Percentiles rank a stretch among this genome's conserved stretches.
Evolutionary conservation across 2,888 invertebrate genomes (phyloP).

Genomic region (Drosophila anceps): DNA sequence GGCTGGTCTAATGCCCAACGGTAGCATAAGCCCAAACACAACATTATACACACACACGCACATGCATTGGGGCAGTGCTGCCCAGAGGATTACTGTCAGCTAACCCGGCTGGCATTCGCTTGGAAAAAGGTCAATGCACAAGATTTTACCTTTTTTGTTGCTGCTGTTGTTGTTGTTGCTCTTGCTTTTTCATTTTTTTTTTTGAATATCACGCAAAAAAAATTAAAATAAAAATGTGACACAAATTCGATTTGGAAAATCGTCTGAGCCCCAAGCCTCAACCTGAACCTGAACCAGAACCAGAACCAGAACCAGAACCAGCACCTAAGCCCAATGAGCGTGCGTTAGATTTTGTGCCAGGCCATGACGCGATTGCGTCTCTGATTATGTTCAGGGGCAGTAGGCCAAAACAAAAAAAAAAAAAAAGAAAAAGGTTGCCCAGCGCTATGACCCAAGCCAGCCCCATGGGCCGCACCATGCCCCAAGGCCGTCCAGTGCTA

Average conservation of each 20-base stretch:
- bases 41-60: neutral
- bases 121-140: constrained; percentile 74
- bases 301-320: neutral
- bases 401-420: constrained; percentile 47
- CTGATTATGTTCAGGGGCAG: constrained; percentile 56
- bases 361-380: constrained; percentile 49
- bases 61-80: neutral
- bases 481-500: constrained; percentile 8
- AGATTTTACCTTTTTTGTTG: constrained; percentile 44
- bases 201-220: constrained; percentile 23
- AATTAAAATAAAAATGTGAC: constrained; percentile 45
- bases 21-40: constrained; percentile 5
- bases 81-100: constrained; percentile 34
- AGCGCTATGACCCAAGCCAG: constrained; percentile 36
- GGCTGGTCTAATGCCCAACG: constrained; percentile 16
- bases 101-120: constrained; percentile 59
- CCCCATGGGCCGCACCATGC: constrained; percentile 9
- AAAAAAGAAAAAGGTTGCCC: constrained; percentile 47
- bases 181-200: constrained; percentile 14
- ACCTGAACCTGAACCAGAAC: constrained; percentile 9
- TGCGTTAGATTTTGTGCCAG: constrained; percentile 28
- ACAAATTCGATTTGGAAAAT: constrained; percentile 65
- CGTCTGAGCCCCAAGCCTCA: constrained; percentile 27
- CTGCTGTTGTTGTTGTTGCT: constrained; percentile 7
- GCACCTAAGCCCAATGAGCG: constrained; percentile 46